Evolutionary conservation across 2,888 invertebrate species (phyloP).

Genomic region (Andrena bicolor): DNA sequence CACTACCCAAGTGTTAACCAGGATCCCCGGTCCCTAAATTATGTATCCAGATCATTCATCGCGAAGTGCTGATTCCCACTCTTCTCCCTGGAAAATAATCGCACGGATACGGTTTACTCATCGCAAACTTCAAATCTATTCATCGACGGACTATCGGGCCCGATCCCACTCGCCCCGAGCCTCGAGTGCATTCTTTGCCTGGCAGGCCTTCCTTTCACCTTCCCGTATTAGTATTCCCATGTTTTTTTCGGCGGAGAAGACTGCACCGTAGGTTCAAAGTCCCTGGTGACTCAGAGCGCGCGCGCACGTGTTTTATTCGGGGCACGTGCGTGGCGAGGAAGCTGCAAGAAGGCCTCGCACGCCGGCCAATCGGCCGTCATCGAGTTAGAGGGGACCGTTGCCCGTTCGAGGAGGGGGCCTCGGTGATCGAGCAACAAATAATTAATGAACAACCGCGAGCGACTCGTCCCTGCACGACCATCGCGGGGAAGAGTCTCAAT

Average conservation of each 20-base stretch:
- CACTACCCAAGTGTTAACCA: background rate
- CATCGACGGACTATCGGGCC: too few species aligned
- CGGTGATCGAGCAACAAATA: conserved; percentile 67
- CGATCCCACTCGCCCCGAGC: background rate
- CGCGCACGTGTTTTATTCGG: conserved; percentile 58
- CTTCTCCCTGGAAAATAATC: background rate
- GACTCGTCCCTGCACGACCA: background rate
- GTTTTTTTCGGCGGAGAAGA: conserved; percentile 24
- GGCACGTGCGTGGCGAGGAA: conserved; percentile 63
- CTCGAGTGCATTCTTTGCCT: background rate
- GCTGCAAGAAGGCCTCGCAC: conserved; percentile 46
- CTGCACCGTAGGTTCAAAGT: conserved; percentile 37
- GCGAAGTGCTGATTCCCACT: conserved; percentile 4
- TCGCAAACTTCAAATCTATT: too few species aligned
- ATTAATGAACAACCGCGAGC: conserved; percentile 62
- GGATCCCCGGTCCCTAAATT: background rate
- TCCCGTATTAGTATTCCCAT: conserved; percentile 32
- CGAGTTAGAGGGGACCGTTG: conserved; percentile 17
- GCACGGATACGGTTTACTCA: background rate
- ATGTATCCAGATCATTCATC: conserved; percentile 21
- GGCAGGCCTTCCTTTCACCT: conserved; percentile 9
- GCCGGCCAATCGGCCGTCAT: conserved; percentile 34
- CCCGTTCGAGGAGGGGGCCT: conserved; percentile 2
- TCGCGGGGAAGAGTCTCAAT: conserved; percentile 46
- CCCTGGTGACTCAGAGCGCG: conserved; percentile 50